Evolutionary conservation across 2,888 invertebrate genomes (phyloP), one percentile per base, ranked within the genome.

Genomic region (Melieria omissa): DNA sequence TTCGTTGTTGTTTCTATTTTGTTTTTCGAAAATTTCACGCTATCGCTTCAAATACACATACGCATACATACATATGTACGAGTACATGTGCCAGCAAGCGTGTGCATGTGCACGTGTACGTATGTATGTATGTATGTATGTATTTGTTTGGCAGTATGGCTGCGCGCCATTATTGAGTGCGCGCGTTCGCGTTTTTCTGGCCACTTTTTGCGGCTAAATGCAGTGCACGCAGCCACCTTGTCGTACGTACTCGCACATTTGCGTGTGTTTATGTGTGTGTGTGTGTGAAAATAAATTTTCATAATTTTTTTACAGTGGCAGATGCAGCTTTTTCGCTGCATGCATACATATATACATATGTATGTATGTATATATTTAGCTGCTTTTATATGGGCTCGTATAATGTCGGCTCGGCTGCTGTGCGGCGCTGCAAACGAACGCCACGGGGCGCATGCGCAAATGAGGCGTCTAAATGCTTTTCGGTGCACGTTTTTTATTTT

Each of bases 371-470:
- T 60, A 3, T 42, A 8, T 44, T 12, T 29, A 46, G 45, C 9
- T 62, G 45, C 29, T 12, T 60, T 41, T 61, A 14, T 10, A 57
- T 57, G 57, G 16, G 16, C 41, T 16, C 57, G 4, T 10, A 57
- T 57, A 63, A 41, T 63, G 47, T 46, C 41, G 46, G 62, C 47
- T 47, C n/a, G 16, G 63, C 63, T 5, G 16, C 41, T 5, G 29
- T 16, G 4, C 46, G 16, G 29, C 4, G 9, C 63, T 29, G n/a
- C 46, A 58, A 47, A 63, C 29, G 47, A 47, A 63, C 63, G 41
- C 63, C n/a, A 49, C 14, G 29, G 63, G 63, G 63, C 29, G 63
- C 63, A 45, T 63, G 47, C 63, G 63, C 47, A 63, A 63, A 45
- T 47, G 29, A 49, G 63, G 47, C 29, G 12, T n/a, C 41, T 14